Percentiles rank a stretch among this genome's conserved stretches.
Evolutionary conservation across 2,888 invertebrate species (phyloP).

Genomic region (Eumacrocentrus americanus): DNA sequence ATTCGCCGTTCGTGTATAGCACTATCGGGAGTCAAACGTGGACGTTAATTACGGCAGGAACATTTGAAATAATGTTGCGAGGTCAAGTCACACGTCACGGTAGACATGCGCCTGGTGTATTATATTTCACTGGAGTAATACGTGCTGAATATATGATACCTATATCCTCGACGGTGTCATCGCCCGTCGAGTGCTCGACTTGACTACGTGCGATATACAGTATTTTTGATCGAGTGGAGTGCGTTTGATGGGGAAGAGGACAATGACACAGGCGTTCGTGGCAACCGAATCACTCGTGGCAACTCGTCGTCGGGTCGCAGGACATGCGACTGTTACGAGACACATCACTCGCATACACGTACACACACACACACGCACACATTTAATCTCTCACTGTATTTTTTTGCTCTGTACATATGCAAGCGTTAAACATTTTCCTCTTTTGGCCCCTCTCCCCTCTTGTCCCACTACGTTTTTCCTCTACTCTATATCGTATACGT

Average conservation of each 20-base stretch:
- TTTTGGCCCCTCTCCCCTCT: not conserved
- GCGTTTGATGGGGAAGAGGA: conserved; percentile 25
- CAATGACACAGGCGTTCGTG: conserved; percentile 11
- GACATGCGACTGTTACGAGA: not conserved
- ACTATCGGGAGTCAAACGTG: not conserved
- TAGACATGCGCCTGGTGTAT: conserved; percentile 23
- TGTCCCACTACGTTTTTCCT: not conserved
- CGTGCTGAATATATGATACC: not conserved
- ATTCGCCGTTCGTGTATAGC: not conserved
- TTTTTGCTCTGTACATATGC: not conserved
- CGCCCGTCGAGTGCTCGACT: conserved; percentile 2
- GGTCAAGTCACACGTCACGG: conserved; percentile 12
- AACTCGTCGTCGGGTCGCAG: not conserved
- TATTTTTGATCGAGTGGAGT: conserved; percentile 26
- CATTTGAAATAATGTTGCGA: conserved; percentile 19
- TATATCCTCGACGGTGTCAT: not conserved
- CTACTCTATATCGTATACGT: too few relatives aligned
- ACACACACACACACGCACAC: not conserved
- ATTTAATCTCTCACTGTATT: not conserved
- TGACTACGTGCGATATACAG: conserved; percentile 4
- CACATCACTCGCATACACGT: not conserved
- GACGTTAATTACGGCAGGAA: not conserved
- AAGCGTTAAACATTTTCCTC: too few relatives aligned
- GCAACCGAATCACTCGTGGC: not conserved
- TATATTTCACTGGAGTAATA: conserved; percentile 23